Evolutionary conservation across 1,140 invertebrate genomes (phyloP), one percentile per base, ranked within the genome.

Genomic region (Drosophila erecta): DNA sequence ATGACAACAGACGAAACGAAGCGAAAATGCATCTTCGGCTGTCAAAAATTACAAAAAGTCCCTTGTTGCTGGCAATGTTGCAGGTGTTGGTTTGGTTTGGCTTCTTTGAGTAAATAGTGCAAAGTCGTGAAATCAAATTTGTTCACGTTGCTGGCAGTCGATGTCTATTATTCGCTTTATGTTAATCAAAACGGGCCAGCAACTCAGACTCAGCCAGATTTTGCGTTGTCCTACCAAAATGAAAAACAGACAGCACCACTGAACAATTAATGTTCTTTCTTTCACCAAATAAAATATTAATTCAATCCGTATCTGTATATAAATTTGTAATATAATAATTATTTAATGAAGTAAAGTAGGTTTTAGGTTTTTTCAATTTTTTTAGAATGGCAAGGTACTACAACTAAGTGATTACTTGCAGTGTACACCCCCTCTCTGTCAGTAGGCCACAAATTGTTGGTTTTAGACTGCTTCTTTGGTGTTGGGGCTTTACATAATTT

Each of bases 121-220:
- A 76, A 76, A 76, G 76, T 76, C 74, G 74, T 76, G 74, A 76
- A 76, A 76, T 76, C 50, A 76, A 76, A 76, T 76, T 76, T 77
- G 74, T 77, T 76, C 73, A 76, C 74, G 74, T 60, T 76, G 74
- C 30, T 55, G 49, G 57, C 49, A 72, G 67, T 74, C 62, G 73
- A 69, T 76, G 74, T 76, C 74, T 76, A 76, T 76, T 76, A 76
- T 77, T 69, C 64, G 64, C 57, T 77, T 77, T 77, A 77, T 77
- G 74, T 70, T 77, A 77, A 77, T 77, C 74, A 76, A 76, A 77
- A 67, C 72, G 61, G 73, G 73, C 71, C 61, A 76, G 49, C 41
- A 53, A 50, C 35, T 40, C 2, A n/a, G 38, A 43, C 24, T 40
- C 12, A 15, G 51, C 4, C 59, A 22, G 60, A 65, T 76, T 47